phyloP scores from a whole-genome alignment of 2,797 vertebrate species.

The Anomalospiza imberbis region DNA sequence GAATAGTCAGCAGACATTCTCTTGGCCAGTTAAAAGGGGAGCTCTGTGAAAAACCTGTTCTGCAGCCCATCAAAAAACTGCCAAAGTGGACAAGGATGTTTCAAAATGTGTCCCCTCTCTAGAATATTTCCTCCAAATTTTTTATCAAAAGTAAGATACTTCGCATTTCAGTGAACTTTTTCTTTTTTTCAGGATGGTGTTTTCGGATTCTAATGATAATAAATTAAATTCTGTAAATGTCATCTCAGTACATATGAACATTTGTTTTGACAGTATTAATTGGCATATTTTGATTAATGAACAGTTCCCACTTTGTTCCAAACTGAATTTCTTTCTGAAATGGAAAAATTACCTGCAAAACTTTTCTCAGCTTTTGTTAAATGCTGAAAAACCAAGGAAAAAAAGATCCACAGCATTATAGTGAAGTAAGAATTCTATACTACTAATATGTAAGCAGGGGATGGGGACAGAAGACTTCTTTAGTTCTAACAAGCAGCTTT shows the following conservation, averaged over 20 bases:
- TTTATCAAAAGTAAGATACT: background rate
- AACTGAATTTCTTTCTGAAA: background rate
- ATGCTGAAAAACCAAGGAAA: background rate
- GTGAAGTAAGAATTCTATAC: background rate
- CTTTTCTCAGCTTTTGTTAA: background rate
- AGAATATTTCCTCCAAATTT: background rate
- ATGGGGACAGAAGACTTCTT: background rate
- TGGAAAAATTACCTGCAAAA: background rate
- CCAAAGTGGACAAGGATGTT: background rate
- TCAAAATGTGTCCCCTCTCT: background rate
- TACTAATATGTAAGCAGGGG: background rate
- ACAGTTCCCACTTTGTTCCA: background rate
- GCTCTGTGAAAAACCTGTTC: background rate
- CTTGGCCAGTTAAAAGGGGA: background rate
- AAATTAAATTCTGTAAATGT: background rate
- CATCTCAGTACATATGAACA: background rate
- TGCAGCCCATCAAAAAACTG: background rate
- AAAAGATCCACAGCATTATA: background rate
- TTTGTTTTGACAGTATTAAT: constrained; percentile 7
- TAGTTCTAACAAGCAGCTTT: background rate
- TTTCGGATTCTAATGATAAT: background rate
- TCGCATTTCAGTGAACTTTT: background rate
- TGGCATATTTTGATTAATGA: constrained; percentile 25
- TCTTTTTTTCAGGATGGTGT: background rate
- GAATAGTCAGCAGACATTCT: background rate